Evolutionary conservation across 2,888 invertebrate genomes (phyloP), one percentile per base, ranked within the genome.

Genomic region (Margaritifera margaritifera): DNA sequence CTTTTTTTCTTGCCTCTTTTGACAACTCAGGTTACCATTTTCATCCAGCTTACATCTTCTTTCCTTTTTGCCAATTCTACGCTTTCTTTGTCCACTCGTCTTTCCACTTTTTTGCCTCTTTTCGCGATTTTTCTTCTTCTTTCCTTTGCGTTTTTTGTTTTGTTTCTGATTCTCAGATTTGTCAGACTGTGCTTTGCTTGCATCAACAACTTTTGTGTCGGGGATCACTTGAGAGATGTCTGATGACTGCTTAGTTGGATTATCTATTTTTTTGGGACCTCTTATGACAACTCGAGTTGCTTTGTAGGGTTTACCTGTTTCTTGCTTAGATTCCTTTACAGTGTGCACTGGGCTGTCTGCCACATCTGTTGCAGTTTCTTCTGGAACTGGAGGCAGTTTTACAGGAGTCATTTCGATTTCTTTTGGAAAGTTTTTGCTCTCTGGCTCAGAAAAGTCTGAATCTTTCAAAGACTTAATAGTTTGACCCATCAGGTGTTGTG

Each of bases 401-500:
- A 42, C 15, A 15, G 42, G 19, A 42, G n/a, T 5, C 15, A 42
- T 22, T 31, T 20, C 19, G 24, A 0, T 1, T 25, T 56, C 24
- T 11, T 42, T 42, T 42, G 11, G 11, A 42, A 15, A 2, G 11
- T 15, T 42, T 42, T 54, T 31, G 22, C 24, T 56, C 57, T 50
- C 18, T 25, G 57, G 68, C 58, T 78, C 73, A 4, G 62, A 69
- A 72, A 84, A 83, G 22, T 82, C 80, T 58, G 63, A 53, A 4
- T 71, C 67, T 8, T 66, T 57, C 18, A 86, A 60, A n/a, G 79
- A 77, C 0, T 66, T 52, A 20, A 90, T 73, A 24, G 81, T 75
- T 60, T 81, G 80, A 6, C 87, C 87, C 42, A 80, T 76, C 11
- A 89, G 74, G 6, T 75, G 60, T 1, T 66, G 69, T 6, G 90